phyloP scores from a whole-genome alignment of 2,797 vertebrate genomes.

The Onychomys torridus region DNA sequence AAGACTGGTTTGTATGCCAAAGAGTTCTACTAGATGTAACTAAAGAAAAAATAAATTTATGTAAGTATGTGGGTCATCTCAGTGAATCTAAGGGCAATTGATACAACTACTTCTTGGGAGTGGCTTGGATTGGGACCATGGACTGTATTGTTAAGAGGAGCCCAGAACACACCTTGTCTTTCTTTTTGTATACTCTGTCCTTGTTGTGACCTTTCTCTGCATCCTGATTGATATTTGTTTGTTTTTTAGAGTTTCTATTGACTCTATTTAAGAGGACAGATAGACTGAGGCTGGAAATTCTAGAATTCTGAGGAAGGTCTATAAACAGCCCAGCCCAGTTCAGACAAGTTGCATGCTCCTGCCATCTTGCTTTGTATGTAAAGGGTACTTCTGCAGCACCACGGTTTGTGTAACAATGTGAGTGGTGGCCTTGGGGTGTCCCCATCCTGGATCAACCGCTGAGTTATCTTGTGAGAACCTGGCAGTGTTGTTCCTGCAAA shows the following conservation, averaged over 20 bases:
- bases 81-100: neutral
- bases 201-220: slow-evolving; percentile 14
- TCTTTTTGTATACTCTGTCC: slow-evolving; percentile 17
- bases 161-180: no score
- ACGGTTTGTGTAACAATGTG: neutral
- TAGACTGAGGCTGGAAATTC: neutral
- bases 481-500: neutral
- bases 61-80: neutral
- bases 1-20: neutral
- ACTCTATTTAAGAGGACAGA: slow-evolving; percentile 12
- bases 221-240: neutral
- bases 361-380: neutral
- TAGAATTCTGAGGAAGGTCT: slow-evolving; percentile 20
- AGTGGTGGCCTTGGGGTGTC: neutral
- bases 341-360: neutral
- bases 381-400: neutral
- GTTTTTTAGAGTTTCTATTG: neutral
- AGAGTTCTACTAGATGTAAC: slow-evolving; percentile 33
- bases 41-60: slow-evolving; percentile 21
- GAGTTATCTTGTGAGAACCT: neutral
- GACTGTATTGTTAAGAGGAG: neutral
- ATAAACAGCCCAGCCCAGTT: neutral
- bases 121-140: neutral
- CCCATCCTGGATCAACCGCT: neutral
- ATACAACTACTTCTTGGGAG: neutral